phyloP scores from a whole-genome alignment of 2,113 vertebrate species.

The Labeo catla region DNA sequence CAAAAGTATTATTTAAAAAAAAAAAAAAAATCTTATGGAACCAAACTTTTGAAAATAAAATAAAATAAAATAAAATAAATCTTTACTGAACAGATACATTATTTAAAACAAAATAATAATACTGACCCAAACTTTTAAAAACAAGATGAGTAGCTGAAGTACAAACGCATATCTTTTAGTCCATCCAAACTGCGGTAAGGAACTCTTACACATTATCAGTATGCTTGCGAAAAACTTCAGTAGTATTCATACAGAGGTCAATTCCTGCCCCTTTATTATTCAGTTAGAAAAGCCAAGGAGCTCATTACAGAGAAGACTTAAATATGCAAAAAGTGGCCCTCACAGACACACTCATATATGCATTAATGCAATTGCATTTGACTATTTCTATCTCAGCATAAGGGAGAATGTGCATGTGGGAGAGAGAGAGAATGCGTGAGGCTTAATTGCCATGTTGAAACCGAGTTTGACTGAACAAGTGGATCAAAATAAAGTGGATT shows the following conservation, averaged over 20 bases:
- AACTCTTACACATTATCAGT: constrained; percentile 52
- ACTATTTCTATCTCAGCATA: background rate
- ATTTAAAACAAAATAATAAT: background rate
- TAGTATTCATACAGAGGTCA: constrained; percentile 66
- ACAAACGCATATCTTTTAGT: background rate
- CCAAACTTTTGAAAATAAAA: too few species aligned
- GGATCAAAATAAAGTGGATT: constrained; percentile 79
- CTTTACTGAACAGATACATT: background rate
- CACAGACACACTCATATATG: background rate
- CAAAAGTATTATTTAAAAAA: too few species aligned
- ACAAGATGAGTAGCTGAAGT: background rate
- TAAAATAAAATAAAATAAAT: too few species aligned
- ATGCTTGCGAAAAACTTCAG: constrained; percentile 67
- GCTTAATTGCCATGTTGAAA: constrained; percentile 73
- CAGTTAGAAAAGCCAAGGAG: constrained; percentile 18
- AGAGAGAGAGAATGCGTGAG: constrained; percentile 46
- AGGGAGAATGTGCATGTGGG: background rate
- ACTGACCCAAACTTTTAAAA: background rate
- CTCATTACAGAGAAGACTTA: background rate
- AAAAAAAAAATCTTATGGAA: too few species aligned
- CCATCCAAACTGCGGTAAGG: background rate
- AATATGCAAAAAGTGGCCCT: background rate
- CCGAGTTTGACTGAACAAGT: constrained; percentile 67
- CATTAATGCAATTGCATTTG: constrained; percentile 13
- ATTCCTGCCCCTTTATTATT: constrained; percentile 16